Evolutionary conservation across 2,888 invertebrate genomes (phyloP).

Genomic region (Acanthosoma haemorrhoidale): DNA sequence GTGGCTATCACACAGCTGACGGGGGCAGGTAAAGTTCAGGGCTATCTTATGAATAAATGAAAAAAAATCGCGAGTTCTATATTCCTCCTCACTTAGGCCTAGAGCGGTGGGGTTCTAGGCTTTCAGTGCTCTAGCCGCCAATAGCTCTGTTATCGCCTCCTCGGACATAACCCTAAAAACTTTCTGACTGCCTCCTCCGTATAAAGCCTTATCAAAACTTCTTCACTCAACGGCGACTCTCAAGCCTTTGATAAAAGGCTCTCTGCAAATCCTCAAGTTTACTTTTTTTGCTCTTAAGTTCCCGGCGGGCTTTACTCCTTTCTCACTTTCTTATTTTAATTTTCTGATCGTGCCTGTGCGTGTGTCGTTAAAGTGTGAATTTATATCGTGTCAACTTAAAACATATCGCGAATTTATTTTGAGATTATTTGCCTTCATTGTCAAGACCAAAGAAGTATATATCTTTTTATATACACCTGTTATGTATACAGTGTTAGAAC

Average conservation of each 20-base stretch:
- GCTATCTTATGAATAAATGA: slow-evolving; percentile 7
- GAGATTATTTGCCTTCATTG: too few species aligned
- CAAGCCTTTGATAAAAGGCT: background rate
- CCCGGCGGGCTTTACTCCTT: background rate
- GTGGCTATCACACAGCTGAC: background rate
- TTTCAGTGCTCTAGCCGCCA: background rate
- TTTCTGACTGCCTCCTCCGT: background rate
- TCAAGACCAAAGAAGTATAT: too few species aligned
- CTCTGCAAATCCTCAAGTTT: slow-evolving; percentile 1
- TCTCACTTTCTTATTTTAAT: background rate
- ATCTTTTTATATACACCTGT: too few species aligned
- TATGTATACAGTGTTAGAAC: too few species aligned
- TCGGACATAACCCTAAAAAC: background rate
- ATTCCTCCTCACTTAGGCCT: background rate
- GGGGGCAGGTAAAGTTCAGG: background rate
- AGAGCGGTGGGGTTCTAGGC: too few species aligned
- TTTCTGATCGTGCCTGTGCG: too few species aligned
- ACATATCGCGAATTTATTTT: too few species aligned
- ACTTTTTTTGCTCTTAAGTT: slow-evolving; percentile 12
- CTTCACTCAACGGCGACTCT: slow-evolving; percentile 1
- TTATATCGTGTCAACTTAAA: too few species aligned
- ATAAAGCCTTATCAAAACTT: slow-evolving; percentile 10
- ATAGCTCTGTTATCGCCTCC: too few species aligned
- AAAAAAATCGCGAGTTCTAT: too few species aligned
- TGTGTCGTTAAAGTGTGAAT: too few species aligned